Evolutionary conservation across 2,113 vertebrate genomes (phyloP).

Genomic region (Hippocampus mohnikei): DNA sequence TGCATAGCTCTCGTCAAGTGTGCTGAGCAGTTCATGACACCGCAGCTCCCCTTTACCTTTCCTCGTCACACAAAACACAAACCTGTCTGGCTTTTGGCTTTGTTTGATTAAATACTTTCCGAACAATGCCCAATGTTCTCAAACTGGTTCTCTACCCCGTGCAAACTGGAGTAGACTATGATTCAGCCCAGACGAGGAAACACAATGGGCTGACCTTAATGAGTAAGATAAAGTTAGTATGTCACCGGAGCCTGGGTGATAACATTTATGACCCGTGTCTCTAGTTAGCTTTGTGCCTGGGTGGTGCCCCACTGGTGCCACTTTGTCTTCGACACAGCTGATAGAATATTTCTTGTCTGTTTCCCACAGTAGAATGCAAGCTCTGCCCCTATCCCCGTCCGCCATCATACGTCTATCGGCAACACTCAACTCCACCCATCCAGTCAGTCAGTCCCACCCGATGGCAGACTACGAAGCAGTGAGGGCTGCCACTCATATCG

Average conservation of each 20-base stretch:
- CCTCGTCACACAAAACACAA: not conserved
- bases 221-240: conserved; percentile 61
- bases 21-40: not conserved
- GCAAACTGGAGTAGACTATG: conserved; percentile 45
- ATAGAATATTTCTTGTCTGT: conserved; percentile 58
- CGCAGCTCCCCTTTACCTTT: not conserved
- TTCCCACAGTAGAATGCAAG: conserved; percentile 65
- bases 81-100: not conserved
- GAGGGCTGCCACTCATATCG: conserved; percentile 56
- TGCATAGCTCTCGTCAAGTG: not conserved
- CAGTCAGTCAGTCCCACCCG: conserved; percentile 30
- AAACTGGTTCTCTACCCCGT: conserved; percentile 20
- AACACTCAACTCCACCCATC: conserved; percentile 55
- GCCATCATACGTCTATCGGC: conserved; percentile 1
- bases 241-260: conserved; percentile 58
- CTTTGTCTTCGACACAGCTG: conserved; percentile 63
- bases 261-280: conserved; percentile 67
- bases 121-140: conserved; percentile 7
- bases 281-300: conserved; percentile 50
- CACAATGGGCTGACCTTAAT: conserved; percentile 55
- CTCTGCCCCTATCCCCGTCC: conserved; percentile 52
- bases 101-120: not conserved
- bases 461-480: conserved; percentile 52
- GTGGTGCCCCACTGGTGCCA: conserved; percentile 66
- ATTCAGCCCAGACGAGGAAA: conserved; percentile 60